Base-by-base conservation (phyloP, 2,888 invertebrate species). In the Conops quadrifasciatus region DNA sequence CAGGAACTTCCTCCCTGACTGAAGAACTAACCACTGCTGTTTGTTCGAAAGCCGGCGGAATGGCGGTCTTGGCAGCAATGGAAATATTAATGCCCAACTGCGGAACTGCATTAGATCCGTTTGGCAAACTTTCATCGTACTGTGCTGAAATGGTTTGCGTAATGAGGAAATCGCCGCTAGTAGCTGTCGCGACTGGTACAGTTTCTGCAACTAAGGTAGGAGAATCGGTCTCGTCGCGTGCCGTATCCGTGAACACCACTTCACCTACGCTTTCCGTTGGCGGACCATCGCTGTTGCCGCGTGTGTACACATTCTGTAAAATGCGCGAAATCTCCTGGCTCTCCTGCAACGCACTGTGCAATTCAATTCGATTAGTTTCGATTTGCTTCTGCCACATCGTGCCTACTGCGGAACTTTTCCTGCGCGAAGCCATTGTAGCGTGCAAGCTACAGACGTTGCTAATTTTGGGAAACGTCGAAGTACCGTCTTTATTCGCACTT, bases 131-230 rank as follows among this genome's bases (percentile, higher is more conserved):
- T 16, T 74, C 79, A 3, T 78, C 80, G 24, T 78, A 76, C 51
- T 78, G 76, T 19, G 83, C 79, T 21, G 80, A 77, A 60, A 83
- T 68, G 0, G 77, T 77, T 76, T 78, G 78, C 1, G 78, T 78
- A 36, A 78, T 75, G 0, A 78, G 68, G 64, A 74, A 78, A 43
- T 76, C 75, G 9, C 77, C 77, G 24, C 70, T 72, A 2, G 72
- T 76, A 0, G 75, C 73, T 70, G 76, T 77, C n/a, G 72, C 73
- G 15, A 76, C 70, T 3, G 76, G 77, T n/a, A 77, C 36, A 16
- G 76, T 78, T 73, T 78, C 77, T 1, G 78, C 72, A 0, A 78
- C 76, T 16, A 78, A 28, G 3, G 75, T 65, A 1, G 77, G 75
- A n/a, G 77, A 76, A 16, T 76, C 75, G 26, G 5, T 58, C 36